Percentiles rank a stretch among this genome's conserved stretches.
Evolutionary conservation across 2,888 invertebrate species (phyloP).

Genomic region (Villa cingulata): DNA sequence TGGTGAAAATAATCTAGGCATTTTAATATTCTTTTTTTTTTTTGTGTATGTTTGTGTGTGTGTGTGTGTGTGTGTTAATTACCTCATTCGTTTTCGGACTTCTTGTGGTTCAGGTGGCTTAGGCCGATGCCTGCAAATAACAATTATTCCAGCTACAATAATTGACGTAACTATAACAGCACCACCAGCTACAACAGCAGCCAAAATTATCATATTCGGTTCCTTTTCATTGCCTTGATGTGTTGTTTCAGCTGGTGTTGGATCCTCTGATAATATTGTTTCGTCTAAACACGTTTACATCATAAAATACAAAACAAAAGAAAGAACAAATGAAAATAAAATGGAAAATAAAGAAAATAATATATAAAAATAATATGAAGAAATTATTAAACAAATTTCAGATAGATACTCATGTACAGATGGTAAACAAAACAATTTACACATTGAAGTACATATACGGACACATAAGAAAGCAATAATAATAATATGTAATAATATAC

Average conservation of each 20-base stretch:
- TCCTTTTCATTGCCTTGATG: constrained; percentile 34
- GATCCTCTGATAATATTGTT: constrained; percentile 37
- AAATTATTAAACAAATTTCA: neutral
- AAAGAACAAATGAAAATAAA: constrained; percentile 1
- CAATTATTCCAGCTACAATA: constrained; percentile 37
- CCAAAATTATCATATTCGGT: constrained; percentile 34
- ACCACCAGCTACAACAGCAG: constrained; percentile 36
- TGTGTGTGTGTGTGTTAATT: too few relatives aligned
- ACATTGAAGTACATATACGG: too few relatives aligned
- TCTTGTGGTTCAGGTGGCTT: constrained; percentile 38
- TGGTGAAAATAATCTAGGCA: too few relatives aligned
- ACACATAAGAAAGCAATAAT: too few relatives aligned
- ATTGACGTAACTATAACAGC: constrained; percentile 37
- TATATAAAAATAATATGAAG: too few relatives aligned
- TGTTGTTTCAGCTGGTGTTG: constrained; percentile 37
- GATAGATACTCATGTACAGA: neutral
- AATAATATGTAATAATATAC: too few relatives aligned
- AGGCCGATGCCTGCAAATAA: constrained; percentile 35
- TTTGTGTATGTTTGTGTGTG: too few relatives aligned
- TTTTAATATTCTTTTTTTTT: too few relatives aligned
- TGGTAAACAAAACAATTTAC: neutral
- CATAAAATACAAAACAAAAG: constrained; percentile 5
- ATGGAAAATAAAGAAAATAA: neutral
- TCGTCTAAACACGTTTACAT: constrained; percentile 25
- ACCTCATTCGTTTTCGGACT: constrained; percentile 37